Conservation (phyloP, 2,888 invertebrate species). For the Epistrophe eligans region DNA sequence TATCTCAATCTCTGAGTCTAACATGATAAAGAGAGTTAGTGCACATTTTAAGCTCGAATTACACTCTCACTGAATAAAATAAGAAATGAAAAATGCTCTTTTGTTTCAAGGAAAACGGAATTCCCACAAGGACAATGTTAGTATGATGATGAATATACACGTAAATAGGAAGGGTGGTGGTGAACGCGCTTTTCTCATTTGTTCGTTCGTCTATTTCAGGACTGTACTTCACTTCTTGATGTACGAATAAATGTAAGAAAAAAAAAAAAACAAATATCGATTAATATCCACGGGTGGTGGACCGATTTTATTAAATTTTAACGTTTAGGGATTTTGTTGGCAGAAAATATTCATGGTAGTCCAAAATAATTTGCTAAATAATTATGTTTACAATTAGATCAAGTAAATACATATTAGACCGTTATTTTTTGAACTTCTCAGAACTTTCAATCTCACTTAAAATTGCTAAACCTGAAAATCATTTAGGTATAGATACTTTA, state of each 20-base stretch:
- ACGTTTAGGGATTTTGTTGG: not conserved
- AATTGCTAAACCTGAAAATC: not conserved
- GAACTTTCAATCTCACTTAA: not conserved
- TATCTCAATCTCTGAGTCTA: not conserved
- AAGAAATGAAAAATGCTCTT: slow-evolving; percentile 52
- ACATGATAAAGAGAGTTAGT: slow-evolving; percentile 41
- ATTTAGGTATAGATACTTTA: no score
- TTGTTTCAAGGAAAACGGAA: slow-evolving; percentile 67
- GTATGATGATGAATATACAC: slow-evolving; percentile 60
- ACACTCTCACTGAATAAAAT: slow-evolving; percentile 24
- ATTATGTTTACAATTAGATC: not conserved
- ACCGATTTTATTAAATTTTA: slow-evolving; percentile 41
- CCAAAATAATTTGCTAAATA: not conserved
- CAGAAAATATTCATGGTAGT: not conserved
- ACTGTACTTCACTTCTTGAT: slow-evolving; percentile 65
- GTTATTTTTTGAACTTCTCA: slow-evolving; percentile 11
- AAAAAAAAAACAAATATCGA: slow-evolving; percentile 58
- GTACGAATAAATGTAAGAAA: slow-evolving; percentile 60
- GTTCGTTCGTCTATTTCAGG: slow-evolving; percentile 53
- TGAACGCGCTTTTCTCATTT: slow-evolving; percentile 61
- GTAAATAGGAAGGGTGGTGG: slow-evolving; percentile 53
- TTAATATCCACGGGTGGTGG: slow-evolving; percentile 55
- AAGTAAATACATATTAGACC: not conserved
- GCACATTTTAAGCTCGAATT: slow-evolving; percentile 54
- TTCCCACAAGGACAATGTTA: slow-evolving; percentile 73